These are phyloP conservation scores for Sebastolobus alascanus DNA, from an alignment of 2,797 vertebrate genomes.

Conservation along the genomic window DNA sequence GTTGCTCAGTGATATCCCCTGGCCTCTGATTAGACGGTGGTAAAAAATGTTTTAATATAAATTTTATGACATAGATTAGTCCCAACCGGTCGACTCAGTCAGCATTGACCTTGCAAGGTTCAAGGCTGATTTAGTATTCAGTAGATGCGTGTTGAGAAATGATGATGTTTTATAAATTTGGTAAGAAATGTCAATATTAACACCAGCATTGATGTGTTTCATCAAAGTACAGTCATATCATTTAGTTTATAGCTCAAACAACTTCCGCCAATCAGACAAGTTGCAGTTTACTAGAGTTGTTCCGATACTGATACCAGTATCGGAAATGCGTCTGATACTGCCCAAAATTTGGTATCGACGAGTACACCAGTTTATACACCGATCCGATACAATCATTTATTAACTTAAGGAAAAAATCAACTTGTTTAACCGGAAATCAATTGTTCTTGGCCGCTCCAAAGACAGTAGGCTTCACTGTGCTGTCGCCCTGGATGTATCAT, in stretches of 20 bases:
- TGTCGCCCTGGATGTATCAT: too few relatives aligned
- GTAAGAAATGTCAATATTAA: background rate
- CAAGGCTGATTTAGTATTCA: background rate
- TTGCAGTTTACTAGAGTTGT: background rate
- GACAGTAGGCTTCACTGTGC: too few relatives aligned
- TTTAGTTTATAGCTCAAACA: background rate
- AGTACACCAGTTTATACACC: too few relatives aligned
- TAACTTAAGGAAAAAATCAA: too few relatives aligned
- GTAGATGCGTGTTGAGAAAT: background rate
- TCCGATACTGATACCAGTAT: too few relatives aligned
- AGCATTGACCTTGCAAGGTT: background rate
- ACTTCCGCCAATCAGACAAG: background rate
- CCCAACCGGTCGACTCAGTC: background rate
- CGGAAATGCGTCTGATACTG: too few relatives aligned
- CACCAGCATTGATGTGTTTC: background rate
- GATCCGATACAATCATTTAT: too few relatives aligned
- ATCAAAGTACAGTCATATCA: background rate
- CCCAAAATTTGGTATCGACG: too few relatives aligned
- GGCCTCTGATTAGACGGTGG: background rate
- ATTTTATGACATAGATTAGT: background rate
- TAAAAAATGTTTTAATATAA: rapidly evolving
- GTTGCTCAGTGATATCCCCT: background rate
- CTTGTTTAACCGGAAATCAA: too few relatives aligned
- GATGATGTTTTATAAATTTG: too few relatives aligned
- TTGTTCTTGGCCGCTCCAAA: too few relatives aligned